Evolutionary conservation across 2,888 invertebrate species (phyloP), one percentile per base, ranked within the genome.

Genomic region (Ganaspis brasiliensis): DNA sequence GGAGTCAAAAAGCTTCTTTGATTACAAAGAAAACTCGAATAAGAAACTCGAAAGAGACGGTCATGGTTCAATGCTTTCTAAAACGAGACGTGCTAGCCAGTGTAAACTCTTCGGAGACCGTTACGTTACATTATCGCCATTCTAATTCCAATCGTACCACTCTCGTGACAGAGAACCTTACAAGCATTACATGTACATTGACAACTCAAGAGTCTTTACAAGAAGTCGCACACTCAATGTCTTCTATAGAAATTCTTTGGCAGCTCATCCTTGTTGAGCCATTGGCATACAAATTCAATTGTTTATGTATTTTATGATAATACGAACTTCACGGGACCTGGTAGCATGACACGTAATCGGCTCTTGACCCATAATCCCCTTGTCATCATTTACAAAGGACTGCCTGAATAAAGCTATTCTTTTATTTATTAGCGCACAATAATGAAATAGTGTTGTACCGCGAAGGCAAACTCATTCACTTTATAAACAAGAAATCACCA

Each of bases 341-440:
- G 77, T 77, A 74, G 77, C 63, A 57, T 74, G 49, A 56, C 73
- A 72, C 80, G 81, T 83, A 82, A 85, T 83, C 79, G 82, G 76
- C 78, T 79, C 83, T 81, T 82, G 83, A 83, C 83, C 83, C 82
- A 84, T 82, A 85, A 83, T 79, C 77, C 78, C n/a, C 74, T 61
- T 74, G 71, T 76, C 57, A 76, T 76, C 76, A 76, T 80, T 78
- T 75, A 74, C 16, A 49, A 1, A 49, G 3, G 5, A 16, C 14
- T 16, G 49, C 8, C 45, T 45, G 45, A 45, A 45, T 45, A 14
- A 45, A 14, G 31, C 31, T 31, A 31, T 6, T 31, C 31, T 40
- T 40, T 12, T 40, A 40, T 40, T 40, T 40, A 31, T 31, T 31
- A 31, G 2, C 31, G 2, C 31, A 31, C 31, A 31, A 31, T 31